Evolutionary conservation across 2,113 vertebrate species (phyloP), one percentile per base, ranked within the genome.

Genomic region (Marmota flaviventris): DNA sequence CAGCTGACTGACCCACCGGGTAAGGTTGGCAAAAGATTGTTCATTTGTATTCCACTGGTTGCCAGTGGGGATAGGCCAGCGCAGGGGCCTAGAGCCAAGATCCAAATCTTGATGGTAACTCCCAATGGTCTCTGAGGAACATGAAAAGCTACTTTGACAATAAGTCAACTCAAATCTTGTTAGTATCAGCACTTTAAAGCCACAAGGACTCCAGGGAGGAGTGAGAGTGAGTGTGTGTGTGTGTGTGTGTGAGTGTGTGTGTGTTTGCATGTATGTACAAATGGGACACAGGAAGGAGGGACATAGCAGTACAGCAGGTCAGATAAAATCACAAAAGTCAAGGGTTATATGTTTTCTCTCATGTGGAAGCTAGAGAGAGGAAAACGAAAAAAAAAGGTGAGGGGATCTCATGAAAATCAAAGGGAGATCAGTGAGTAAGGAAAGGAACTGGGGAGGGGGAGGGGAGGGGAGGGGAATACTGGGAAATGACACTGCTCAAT

Each of bases 131-230:
- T 97, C 97, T 92, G 98, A 98, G 98, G 98, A 98, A 98, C 98
- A 98, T 98, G 98, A 98, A 99, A 99, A 99, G 99, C 99, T 98
- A 98, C 99, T 98, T 96, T 75, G 97, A 98, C 98, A 99, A 95
- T 99, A 99, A 99, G 99, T 99, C 99, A 99, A 98, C 98, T 86
- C 96, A 98, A 99, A 99, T 99, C 99, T 95, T 98, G 99, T 99
- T 99, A 99, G 99, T 99, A 99, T 99, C 99, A 99, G 99, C 98
- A 99, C 98, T 99, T 98, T 98, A 98, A 99, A 99, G 98, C 98
- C 95, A 17, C 98, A 96, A 97, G 98, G 95, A 70, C 96, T 90
- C 70, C 1, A 2, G 92, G 98, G 96, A 98, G 87, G 90, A 86
- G 88, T 51, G 51, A 53, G 51, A 53, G 51, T 53, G 51, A 53